phyloP scores from a whole-genome alignment of 2,888 invertebrate species.

The Dicyrtoma fusca region DNA sequence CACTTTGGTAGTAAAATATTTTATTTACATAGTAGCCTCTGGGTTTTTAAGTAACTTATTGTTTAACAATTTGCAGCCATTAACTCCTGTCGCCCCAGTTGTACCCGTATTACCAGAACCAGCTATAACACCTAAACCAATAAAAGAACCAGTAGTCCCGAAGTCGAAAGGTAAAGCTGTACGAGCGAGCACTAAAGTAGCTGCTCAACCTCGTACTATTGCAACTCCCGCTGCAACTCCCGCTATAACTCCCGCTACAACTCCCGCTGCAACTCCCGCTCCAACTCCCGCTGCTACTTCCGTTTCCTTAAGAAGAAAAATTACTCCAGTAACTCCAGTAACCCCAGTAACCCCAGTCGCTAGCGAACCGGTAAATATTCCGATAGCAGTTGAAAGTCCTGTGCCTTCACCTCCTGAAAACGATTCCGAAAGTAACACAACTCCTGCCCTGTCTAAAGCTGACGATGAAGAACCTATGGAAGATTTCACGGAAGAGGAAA shows the following conservation, averaged over 20 bases:
- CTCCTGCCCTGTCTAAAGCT: constrained; percentile 31
- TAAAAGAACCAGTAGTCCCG: constrained; percentile 1
- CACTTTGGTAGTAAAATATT: background rate
- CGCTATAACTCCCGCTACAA: background rate
- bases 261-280: background rate
- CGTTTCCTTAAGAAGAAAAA: background rate
- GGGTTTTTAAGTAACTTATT: background rate
- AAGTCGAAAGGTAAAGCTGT: constrained; percentile 11
- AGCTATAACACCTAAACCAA: constrained; percentile 36
- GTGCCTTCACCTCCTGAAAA: constrained; percentile 13
- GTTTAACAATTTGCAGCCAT: constrained; percentile 2
- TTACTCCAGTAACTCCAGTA: background rate
- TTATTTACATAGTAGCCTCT: background rate
- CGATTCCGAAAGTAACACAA: constrained; percentile 29
- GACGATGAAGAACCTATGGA: constrained; percentile 34
- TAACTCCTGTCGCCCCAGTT: constrained; percentile 15
- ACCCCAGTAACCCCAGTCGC: background rate
- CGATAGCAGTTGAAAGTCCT: constrained; percentile 13
- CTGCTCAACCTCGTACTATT: constrained; percentile 11
- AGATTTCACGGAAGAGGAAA: constrained; percentile 21
- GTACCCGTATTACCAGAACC: constrained; percentile 29
- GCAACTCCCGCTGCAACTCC: constrained; percentile 24
- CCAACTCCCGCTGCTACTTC: background rate
- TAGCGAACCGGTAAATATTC: background rate
- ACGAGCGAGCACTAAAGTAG: background rate